These are phyloP conservation scores for Lichenostomus cassidix DNA, from an alignment of 2,113 vertebrate species.

Conservation along the genomic window DNA sequence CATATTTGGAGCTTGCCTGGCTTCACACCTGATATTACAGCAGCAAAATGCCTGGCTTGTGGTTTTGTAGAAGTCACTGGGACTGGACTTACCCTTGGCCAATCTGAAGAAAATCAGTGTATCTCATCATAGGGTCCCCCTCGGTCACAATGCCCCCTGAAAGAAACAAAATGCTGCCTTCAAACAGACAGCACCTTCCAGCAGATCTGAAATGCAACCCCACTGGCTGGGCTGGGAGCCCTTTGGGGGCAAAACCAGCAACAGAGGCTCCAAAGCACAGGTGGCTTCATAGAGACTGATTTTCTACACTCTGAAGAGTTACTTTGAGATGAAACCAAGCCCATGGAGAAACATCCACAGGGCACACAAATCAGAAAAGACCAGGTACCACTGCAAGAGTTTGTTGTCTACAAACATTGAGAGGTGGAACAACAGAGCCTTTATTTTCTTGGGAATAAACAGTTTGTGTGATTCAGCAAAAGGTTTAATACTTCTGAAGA, in stretches of 20 bases:
- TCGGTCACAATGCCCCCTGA: constrained; percentile 92
- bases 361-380: not conserved
- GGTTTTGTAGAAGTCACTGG: not conserved
- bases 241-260: not conserved
- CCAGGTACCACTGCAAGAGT: not conserved
- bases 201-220: not conserved
- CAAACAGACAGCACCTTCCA: not conserved
- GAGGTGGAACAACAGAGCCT: not conserved
- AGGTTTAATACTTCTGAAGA: not conserved
- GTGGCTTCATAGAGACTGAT: not conserved
- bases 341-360: not conserved
- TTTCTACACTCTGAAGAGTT: not conserved
- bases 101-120: constrained; percentile 92
- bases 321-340: not conserved
- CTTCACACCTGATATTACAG: not conserved
- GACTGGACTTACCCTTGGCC: constrained; percentile 89
- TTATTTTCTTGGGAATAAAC: not conserved
- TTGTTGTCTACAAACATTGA: not conserved
- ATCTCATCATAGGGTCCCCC: constrained; percentile 93
- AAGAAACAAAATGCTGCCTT: not conserved
- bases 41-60: not conserved
- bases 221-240: not conserved
- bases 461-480: not conserved
- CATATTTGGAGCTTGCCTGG: not conserved
- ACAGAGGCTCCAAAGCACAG: not conserved